A percentile compares a stretch with the other conserved stretches of the same genome.
phyloP scores from a whole-genome alignment of 2,113 vertebrate genomes.

The Hypocryptadius cinnamomeus region DNA sequence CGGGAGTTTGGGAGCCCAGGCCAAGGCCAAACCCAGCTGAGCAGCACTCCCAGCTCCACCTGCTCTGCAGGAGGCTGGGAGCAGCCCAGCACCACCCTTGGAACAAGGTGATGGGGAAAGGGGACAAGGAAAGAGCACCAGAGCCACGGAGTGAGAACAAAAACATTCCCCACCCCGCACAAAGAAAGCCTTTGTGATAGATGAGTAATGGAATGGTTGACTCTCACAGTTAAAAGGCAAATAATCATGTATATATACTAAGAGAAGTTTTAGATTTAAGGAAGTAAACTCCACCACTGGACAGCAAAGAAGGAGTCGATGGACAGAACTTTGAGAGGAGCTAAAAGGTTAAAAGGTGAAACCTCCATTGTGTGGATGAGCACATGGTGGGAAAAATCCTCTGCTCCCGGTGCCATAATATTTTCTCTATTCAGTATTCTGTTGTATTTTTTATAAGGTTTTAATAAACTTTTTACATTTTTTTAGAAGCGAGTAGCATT shows the following conservation, averaged over 20 bases:
- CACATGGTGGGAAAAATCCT: neutral
- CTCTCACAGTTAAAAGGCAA: neutral
- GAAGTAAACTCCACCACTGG: neutral
- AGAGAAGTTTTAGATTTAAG: neutral
- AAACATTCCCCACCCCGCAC: accelerated
- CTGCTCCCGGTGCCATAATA: neutral
- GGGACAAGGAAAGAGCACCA: neutral
- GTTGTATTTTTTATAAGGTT: neutral
- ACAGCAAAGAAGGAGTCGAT: neutral
- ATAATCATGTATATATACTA: neutral
- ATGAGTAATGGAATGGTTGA: neutral
- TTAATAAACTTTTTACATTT: neutral
- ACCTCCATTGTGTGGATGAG: neutral
- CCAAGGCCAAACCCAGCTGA: too few species aligned
- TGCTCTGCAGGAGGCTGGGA: neutral
- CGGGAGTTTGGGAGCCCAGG: accelerated
- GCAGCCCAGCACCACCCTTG: neutral
- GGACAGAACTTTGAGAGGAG: neutral
- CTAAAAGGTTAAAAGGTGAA: neutral
- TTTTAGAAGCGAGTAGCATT: neutral
- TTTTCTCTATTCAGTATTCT: neutral
- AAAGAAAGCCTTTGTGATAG: neutral
- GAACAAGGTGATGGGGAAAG: too few species aligned
- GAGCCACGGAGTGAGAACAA: neutral
- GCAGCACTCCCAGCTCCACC: neutral